Conservation (phyloP, 2,888 invertebrate species). For the Zele albiditarsus region DNA sequence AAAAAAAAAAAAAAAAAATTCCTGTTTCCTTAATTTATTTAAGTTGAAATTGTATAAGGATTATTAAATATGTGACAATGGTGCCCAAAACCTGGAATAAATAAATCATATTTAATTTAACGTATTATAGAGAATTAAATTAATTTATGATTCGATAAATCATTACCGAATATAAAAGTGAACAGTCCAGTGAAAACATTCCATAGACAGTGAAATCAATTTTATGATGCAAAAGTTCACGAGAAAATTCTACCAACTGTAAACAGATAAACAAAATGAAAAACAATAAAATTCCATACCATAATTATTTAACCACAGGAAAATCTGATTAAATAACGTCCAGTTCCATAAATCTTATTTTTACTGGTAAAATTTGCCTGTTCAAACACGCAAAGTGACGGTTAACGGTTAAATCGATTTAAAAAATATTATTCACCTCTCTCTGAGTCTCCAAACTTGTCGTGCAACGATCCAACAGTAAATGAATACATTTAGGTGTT, state of each 20-base stretch:
- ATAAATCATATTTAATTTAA: not conserved
- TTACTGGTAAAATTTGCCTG: too few species aligned
- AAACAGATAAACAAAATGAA: not conserved
- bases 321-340: too few species aligned
- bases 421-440: conserved; percentile 33
- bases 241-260: conserved; percentile 39
- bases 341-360: too few species aligned
- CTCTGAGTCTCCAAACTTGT: conserved; percentile 15
- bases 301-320: too few species aligned
- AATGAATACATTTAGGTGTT: conserved; percentile 32
- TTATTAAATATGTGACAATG: conserved; percentile 12
- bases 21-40: not conserved
- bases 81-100: conserved; percentile 12
- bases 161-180: conserved; percentile 12
- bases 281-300: not conserved
- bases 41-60: conserved; percentile 11
- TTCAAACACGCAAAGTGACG: too few species aligned
- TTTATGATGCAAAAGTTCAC: conserved; percentile 36
- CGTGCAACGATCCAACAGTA: conserved; percentile 33
- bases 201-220: conserved; percentile 37
- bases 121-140: not conserved
- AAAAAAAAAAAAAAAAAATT: not conserved
- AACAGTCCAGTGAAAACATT: conserved; percentile 18
- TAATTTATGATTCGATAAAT: not conserved
- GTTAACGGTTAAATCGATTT: not conserved